phyloP scores from a whole-genome alignment of 2,797 vertebrate species.

The Telmatherina bonti region DNA sequence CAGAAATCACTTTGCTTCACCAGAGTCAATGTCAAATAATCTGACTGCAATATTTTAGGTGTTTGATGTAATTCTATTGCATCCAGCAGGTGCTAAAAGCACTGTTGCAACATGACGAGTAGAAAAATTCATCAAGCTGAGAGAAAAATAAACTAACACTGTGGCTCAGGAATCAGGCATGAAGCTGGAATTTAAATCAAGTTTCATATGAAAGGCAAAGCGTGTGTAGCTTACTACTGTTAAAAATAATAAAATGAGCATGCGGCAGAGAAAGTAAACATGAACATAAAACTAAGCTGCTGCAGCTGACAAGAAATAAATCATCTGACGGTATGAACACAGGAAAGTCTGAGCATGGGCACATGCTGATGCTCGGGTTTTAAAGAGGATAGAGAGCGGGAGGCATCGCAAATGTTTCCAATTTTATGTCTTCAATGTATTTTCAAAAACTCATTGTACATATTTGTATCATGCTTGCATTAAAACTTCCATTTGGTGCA shows the following conservation, averaged over 20 bases:
- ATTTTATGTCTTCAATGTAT: no score
- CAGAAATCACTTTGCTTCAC: conserved; percentile 8
- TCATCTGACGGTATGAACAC: neutral
- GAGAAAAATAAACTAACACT: conserved; percentile 9
- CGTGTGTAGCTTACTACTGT: neutral
- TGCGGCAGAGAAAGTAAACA: neutral
- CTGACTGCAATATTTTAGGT: neutral
- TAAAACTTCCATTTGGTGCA: neutral
- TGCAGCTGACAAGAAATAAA: neutral
- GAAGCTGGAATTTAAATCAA: neutral
- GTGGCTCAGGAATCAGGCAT: conserved; percentile 20
- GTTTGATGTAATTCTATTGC: conserved; percentile 19
- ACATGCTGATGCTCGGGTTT: neutral
- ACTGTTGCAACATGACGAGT: conserved; percentile 25
- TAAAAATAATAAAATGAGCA: neutral
- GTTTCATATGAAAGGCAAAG: neutral
- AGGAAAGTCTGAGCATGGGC: neutral
- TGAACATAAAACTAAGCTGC: neutral
- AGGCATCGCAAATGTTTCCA: no score
- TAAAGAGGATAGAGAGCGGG: neutral
- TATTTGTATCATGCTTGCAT: conserved; percentile 12
- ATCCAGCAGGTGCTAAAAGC: neutral
- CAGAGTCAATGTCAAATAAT: conserved; percentile 20
- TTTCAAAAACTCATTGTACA: neutral
- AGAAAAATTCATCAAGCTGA: conserved; percentile 2